Evolutionary conservation across 23 tunicate genomes (phyloP), one percentile per base, ranked within the genome.

Genomic region (Halocynthia aurantium): DNA sequence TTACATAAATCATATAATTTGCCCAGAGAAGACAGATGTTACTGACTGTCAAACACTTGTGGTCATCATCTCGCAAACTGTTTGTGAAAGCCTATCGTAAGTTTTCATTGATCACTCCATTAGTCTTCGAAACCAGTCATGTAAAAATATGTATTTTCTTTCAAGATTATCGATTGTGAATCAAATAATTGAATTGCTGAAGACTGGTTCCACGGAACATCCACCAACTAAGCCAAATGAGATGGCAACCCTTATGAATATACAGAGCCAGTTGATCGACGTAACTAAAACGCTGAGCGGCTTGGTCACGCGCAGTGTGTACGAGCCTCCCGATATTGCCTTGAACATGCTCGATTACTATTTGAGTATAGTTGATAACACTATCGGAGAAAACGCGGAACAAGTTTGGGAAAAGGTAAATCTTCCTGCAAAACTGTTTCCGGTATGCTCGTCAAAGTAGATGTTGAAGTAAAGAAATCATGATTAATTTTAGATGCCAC

Each of bases 341-440:
- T 62, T 81, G 15, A 55, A 77, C 65, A 81, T 81, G 77, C 57
- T 90, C 77, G 70, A 81, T 54, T 51, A 52, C 20, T 90, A 85
- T 76, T 52, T 85, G 52, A 84, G 77, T 10, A 85, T 90, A 15
- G 75, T 90, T 57, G 90, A 90, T 71, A 71, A 68, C 10, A 81
- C 81, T 10, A 85, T 90, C 60, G 97, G 97, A 15, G 57, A 77
- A 31, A 17, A 54, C 6, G 74, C 86, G 57, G 71, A 69, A 10
- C 70, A 76, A 0, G 75, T 72, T 5, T 90, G 97, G 97, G 70
- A 82, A 50, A 49, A 90, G 79, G 97, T 90, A 80, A 49, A 60
- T n/a, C 11, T 58, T 21, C 73, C n/a, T 10, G 5, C 72, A 76
- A 76, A 58, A 50, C 4, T 64, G 0, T 15, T 58, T 55, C 49